phyloP scores from a whole-genome alignment of 2,888 invertebrate genomes.

The Stenolophus ochropezus region DNA sequence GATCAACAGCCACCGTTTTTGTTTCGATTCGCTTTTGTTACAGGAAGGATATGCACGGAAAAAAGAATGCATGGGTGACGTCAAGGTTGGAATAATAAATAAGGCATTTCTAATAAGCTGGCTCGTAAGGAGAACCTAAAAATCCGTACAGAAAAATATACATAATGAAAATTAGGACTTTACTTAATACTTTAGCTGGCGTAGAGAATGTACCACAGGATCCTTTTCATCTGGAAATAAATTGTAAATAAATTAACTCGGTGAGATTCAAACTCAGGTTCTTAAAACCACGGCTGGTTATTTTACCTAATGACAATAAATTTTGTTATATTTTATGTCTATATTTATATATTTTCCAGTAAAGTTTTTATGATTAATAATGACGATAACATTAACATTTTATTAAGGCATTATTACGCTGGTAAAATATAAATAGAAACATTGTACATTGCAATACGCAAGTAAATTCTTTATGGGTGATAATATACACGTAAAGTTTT shows the following conservation, averaged over 20 bases:
- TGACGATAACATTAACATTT: background rate
- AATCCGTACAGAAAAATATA: background rate
- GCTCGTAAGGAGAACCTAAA: background rate
- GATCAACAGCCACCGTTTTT: background rate
- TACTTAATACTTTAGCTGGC: too few relatives aligned
- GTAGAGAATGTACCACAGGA: too few relatives aligned
- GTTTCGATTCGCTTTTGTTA: background rate
- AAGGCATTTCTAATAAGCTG: background rate
- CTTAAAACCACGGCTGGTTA: too few relatives aligned
- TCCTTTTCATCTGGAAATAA: too few relatives aligned
- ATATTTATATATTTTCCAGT: background rate
- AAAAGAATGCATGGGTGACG: background rate
- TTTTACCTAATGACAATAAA: too few relatives aligned
- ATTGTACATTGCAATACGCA: background rate
- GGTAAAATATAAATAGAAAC: background rate
- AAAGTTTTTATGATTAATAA: background rate
- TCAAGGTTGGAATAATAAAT: background rate
- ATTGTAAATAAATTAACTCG: too few relatives aligned
- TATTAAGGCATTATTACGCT: background rate
- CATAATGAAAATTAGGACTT: too few relatives aligned
- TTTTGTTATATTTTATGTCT: too few relatives aligned
- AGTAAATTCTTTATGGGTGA: background rate
- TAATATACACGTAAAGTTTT: background rate
- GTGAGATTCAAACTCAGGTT: too few relatives aligned
- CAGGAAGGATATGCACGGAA: background rate